These are phyloP conservation scores for Athrips mouffetella DNA, from an alignment of 2,888 invertebrate genomes.

Conservation along the genomic window DNA sequence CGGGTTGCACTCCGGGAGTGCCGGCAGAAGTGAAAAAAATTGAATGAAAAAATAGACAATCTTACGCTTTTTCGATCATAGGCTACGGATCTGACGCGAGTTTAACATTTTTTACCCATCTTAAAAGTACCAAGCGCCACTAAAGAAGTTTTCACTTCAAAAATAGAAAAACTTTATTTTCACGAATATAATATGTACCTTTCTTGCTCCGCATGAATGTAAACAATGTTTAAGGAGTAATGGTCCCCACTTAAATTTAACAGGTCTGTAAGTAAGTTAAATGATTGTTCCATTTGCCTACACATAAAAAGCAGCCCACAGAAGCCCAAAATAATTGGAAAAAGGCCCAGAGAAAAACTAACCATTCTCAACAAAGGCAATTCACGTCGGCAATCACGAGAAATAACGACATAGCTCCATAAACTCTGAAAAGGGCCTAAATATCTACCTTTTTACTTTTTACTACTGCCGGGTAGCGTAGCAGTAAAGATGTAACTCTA, in stretches of 20 bases:
- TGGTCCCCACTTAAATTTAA: not conserved
- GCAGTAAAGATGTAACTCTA: not conserved
- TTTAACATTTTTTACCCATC: too few species aligned
- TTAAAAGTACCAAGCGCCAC: too few species aligned
- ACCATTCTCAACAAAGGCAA: slow-evolving; percentile 41
- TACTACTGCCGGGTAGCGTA: slow-evolving; percentile 6
- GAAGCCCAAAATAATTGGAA: slow-evolving; percentile 11
- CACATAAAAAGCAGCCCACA: slow-evolving; percentile 2
- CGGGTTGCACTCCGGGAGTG: too few species aligned
- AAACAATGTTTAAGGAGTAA: too few species aligned
- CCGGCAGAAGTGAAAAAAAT: too few species aligned
- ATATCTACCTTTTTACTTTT: slow-evolving; percentile 33
- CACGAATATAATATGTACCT: too few species aligned
- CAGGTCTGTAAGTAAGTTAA: not conserved
- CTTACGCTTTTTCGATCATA: too few species aligned
- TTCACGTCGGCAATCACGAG: slow-evolving; percentile 48
- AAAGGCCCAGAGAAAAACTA: slow-evolving; percentile 30
- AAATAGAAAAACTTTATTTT: not conserved
- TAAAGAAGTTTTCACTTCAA: too few species aligned
- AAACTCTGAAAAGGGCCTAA: slow-evolving; percentile 51
- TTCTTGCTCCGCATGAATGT: too few species aligned
- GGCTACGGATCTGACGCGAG: too few species aligned
- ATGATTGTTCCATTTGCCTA: not conserved
- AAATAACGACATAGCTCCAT: slow-evolving; percentile 54
- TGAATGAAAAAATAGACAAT: too few species aligned